A percentile compares a stretch with the other conserved stretches of the same genome.
phyloP scores from a whole-genome alignment of 2,113 vertebrate species.

The Eubucco bourcierii region DNA sequence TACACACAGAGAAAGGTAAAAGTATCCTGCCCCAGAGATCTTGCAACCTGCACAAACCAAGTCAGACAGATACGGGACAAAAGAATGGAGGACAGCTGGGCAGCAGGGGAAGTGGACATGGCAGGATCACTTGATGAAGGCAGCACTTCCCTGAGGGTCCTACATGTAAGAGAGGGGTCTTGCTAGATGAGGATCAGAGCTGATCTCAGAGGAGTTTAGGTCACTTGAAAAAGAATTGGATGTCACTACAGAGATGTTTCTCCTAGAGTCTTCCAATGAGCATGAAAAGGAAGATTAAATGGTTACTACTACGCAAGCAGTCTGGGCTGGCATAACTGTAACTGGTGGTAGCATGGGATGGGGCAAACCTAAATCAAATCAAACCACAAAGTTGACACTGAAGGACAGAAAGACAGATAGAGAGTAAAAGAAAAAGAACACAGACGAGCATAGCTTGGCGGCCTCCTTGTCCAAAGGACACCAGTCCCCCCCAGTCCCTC shows the following conservation, averaged over 20 bases:
- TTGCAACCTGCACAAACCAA: background rate
- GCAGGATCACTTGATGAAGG: background rate
- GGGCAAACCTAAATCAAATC: constrained; percentile 8
- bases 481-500: background rate
- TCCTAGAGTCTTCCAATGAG: background rate
- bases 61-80: background rate
- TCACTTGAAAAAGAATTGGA: background rate
- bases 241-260: background rate
- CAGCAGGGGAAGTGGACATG: background rate
- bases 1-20: background rate
- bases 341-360: background rate
- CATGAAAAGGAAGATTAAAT: background rate
- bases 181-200: background rate
- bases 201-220: background rate
- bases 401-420: background rate
- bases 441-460: background rate
- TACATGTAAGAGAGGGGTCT: background rate
- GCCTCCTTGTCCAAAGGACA: background rate
- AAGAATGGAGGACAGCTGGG: background rate
- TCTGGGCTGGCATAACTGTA: background rate
- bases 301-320: background rate
- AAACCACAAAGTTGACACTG: background rate
- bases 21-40: background rate
- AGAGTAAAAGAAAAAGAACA: background rate
- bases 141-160: background rate